Evolutionary conservation across 2,113 vertebrate genomes (phyloP).

Genomic region (Callocephalon fimbriatum): DNA sequence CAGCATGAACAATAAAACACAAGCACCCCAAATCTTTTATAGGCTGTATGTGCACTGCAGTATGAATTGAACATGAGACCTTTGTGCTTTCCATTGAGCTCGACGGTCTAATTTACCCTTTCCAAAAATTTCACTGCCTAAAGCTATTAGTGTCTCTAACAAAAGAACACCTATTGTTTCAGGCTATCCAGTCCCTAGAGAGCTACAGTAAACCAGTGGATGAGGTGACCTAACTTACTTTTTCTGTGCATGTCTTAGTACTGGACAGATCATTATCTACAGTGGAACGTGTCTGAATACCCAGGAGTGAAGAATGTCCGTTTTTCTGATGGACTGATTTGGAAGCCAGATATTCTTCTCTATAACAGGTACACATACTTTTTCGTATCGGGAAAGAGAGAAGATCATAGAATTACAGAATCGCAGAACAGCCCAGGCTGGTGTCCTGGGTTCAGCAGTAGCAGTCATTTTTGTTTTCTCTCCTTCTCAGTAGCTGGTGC

Average conservation of each 20-base stretch:
- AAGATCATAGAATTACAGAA: neutral
- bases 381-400: neutral
- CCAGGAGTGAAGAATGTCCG: conserved; percentile 88
- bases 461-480: too few relatives aligned
- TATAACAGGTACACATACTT: conserved; percentile 89
- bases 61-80: neutral
- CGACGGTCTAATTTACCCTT: neutral
- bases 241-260: conserved; percentile 75
- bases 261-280: conserved; percentile 90
- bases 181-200: neutral
- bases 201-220: neutral
- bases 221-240: conserved; percentile 21
- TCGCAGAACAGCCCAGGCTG: neutral
- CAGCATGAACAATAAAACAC: neutral
- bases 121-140: neutral
- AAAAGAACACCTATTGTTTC: neutral
- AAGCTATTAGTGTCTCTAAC: neutral
- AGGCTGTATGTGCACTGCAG: neutral
- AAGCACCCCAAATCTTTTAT: neutral
- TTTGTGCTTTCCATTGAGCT: neutral
- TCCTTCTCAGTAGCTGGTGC: too few relatives aligned
- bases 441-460: too few relatives aligned
- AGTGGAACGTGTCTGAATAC: conserved; percentile 89
- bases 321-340: conserved; percentile 90
- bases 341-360: conserved; percentile 97